Evolutionary conservation across 1,140 invertebrate genomes (phyloP).

Genomic region (Drosophila funebris): DNA sequence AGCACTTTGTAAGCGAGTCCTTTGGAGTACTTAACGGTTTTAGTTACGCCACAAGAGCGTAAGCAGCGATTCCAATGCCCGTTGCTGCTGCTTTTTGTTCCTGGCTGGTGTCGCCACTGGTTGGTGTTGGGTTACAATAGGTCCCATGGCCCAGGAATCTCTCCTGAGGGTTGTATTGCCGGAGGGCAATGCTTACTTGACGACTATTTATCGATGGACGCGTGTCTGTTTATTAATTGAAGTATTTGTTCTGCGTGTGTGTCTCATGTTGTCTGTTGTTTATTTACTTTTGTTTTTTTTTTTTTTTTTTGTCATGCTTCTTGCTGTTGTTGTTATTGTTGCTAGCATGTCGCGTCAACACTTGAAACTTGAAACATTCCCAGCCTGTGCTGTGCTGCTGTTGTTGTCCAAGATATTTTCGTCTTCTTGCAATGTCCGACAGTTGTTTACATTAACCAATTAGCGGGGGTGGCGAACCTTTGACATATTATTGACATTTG

Average conservation of each 20-base stretch:
- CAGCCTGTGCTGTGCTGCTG: constrained; percentile 21
- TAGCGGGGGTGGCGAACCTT: constrained; percentile 69
- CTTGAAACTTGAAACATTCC: constrained; percentile 79
- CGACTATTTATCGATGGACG: constrained; percentile 76
- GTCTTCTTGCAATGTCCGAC: constrained; percentile 39
- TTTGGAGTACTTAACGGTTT: constrained; percentile 35
- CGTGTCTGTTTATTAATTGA: constrained; percentile 81
- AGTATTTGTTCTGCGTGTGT: constrained; percentile 66
- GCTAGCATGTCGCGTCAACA: constrained; percentile 64
- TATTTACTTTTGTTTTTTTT: no score
- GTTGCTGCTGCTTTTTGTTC: neutral
- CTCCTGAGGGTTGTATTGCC: constrained; percentile 36
- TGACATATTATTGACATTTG: constrained; percentile 74
- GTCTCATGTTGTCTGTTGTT: constrained; percentile 49
- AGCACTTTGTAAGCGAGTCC: constrained; percentile 33
- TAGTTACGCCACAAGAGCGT: constrained; percentile 34
- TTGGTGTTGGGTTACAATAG: constrained; percentile 38
- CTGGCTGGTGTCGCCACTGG: constrained; percentile 5
- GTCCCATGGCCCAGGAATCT: neutral
- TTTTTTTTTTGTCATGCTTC: constrained; percentile 44
- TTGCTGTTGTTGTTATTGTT: constrained; percentile 45
- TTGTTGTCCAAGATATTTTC: constrained; percentile 31
- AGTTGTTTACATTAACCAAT: constrained; percentile 81
- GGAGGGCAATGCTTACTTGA: constrained; percentile 30
- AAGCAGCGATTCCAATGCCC: constrained; percentile 15